phyloP scores from a whole-genome alignment of 2,888 invertebrate species.

The Fragum fragum region DNA sequence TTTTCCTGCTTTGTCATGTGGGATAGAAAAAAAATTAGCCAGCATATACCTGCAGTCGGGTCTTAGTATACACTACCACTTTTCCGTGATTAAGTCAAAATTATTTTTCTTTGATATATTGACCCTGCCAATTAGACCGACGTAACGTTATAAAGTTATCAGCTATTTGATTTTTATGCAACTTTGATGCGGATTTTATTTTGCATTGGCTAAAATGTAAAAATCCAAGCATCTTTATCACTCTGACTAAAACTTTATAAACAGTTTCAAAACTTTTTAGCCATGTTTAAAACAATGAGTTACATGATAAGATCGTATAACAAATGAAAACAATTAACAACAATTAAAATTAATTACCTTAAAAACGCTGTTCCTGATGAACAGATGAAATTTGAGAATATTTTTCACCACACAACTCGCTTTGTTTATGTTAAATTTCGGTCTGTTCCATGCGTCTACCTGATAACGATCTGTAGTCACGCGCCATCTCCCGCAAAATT shows the following conservation, averaged over 20 bases:
- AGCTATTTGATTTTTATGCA: neutral
- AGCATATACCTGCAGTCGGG: too few species aligned
- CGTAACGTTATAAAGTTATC: too few species aligned
- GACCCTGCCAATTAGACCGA: too few species aligned
- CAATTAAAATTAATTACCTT: constrained; percentile 1
- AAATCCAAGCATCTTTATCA: neutral
- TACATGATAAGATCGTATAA: neutral
- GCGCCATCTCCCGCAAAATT: constrained; percentile 10
- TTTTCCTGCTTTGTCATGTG: too few species aligned
- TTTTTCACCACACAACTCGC: neutral
- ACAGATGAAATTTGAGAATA: too few species aligned
- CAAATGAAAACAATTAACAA: neutral
- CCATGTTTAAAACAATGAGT: neutral
- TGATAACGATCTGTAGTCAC: constrained; percentile 12
- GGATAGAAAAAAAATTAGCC: too few species aligned
- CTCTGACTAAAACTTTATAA: neutral
- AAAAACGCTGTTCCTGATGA: neutral
- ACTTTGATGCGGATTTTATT: neutral
- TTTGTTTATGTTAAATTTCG: neutral
- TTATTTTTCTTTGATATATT: too few species aligned
- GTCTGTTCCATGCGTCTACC: neutral
- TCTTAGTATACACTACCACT: too few species aligned
- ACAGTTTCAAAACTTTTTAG: constrained; percentile 1
- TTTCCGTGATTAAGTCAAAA: too few species aligned
- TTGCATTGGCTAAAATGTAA: neutral